A percentile compares a stretch with the other conserved stretches of the same genome.
phyloP scores from a whole-genome alignment of 2,797 vertebrate species.

The Danio kyathit region DNA sequence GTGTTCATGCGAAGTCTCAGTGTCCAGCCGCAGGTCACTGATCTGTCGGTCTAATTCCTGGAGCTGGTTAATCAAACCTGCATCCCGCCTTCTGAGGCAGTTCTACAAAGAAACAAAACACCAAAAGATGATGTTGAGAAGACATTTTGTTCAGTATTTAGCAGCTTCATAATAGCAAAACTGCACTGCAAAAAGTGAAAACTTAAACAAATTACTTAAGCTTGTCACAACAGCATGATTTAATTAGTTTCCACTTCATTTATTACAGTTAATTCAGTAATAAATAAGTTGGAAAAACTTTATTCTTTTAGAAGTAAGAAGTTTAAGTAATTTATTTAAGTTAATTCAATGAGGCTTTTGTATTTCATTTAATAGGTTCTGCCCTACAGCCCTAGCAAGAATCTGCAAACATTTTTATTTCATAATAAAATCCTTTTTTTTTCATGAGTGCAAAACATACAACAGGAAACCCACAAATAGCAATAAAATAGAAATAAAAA shows the following conservation, averaged over 20 bases:
- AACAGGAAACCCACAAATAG: too few species aligned
- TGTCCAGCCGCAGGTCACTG: conserved; percentile 89
- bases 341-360: conserved; percentile 3
- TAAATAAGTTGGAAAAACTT: too few species aligned
- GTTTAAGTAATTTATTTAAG: too few species aligned
- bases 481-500: too few species aligned
- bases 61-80: conserved; percentile 88
- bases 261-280: too few species aligned
- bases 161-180: neutral
- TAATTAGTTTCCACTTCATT: too few species aligned
- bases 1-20: conserved; percentile 83
- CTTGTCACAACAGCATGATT: too few species aligned
- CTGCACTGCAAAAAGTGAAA: neutral
- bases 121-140: conserved; percentile 34
- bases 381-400: conserved; percentile 42
- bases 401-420: conserved; percentile 50
- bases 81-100: conserved; percentile 89
- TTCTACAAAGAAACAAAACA: conserved; percentile 77
- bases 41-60: conserved; percentile 95
- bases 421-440: conserved; percentile 9
- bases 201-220: too few species aligned
- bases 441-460: too few species aligned
- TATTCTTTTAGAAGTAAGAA: too few species aligned
- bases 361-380: conserved; percentile 39
- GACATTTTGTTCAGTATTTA: conserved; percentile 12